Evolutionary conservation across 2,888 invertebrate genomes (phyloP).

Genomic region (Sesia apiformis): DNA sequence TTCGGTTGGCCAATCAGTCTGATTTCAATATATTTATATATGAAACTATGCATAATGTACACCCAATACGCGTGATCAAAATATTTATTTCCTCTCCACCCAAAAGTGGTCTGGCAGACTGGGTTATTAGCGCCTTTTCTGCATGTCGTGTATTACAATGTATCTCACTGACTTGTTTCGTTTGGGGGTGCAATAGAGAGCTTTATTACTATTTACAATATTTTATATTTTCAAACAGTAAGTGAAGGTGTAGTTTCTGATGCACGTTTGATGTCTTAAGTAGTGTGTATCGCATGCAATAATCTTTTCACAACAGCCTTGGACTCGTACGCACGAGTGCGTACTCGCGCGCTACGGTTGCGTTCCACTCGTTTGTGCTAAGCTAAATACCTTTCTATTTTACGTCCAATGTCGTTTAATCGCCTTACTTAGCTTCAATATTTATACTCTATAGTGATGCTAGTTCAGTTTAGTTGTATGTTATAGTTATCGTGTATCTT

Average conservation of each 20-base stretch:
- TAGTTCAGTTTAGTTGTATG: conserved; percentile 30
- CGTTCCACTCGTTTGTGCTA: neutral
- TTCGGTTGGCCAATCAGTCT: too few relatives aligned
- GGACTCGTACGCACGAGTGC: neutral
- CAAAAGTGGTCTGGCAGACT: too few relatives aligned
- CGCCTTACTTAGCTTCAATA: conserved; percentile 28
- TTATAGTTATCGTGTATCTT: conserved; percentile 19
- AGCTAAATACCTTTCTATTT: conserved; percentile 7
- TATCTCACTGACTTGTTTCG: too few relatives aligned
- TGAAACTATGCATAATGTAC: too few relatives aligned
- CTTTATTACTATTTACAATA: too few relatives aligned
- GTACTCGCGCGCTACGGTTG: neutral
- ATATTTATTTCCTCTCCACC: too few relatives aligned
- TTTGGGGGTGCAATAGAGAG: too few relatives aligned
- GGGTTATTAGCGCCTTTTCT: too few relatives aligned
- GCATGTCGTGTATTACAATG: too few relatives aligned
- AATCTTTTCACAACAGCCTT: conserved; percentile 15
- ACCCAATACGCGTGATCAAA: too few relatives aligned
- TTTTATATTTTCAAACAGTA: too few relatives aligned
- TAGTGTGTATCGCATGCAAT: conserved; percentile 46
- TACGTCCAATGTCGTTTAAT: conserved; percentile 20
- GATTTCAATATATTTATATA: too few relatives aligned
- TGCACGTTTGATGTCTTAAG: neutral
- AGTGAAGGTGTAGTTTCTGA: neutral
- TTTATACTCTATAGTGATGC: conserved; percentile 33